A percentile compares a stretch with the other conserved stretches of the same genome.
Evolutionary conservation across 2,888 invertebrate species (phyloP).

Genomic region (Amblyteles armatorius): DNA sequence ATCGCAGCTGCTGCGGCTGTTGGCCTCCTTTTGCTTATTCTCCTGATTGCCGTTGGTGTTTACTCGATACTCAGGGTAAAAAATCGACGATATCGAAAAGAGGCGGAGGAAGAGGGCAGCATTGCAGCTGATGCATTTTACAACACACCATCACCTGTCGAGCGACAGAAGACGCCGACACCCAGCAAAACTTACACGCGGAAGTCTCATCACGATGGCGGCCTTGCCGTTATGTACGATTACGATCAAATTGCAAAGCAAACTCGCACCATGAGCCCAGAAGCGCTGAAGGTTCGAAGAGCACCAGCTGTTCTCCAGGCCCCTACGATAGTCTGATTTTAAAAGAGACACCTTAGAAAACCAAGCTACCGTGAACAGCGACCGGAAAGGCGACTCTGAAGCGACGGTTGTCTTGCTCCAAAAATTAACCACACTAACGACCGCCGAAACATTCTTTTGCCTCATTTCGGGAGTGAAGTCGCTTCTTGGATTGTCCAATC

Average conservation of each 20-base stretch:
- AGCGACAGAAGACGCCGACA: constrained; percentile 63
- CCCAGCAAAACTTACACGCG: constrained; percentile 52
- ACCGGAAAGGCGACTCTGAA: too few species aligned
- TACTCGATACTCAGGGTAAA: constrained; percentile 78
- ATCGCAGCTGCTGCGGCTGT: constrained; percentile 80
- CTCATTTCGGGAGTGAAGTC: too few species aligned
- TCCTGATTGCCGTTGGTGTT: constrained; percentile 77
- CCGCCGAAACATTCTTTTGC: too few species aligned
- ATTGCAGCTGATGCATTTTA: constrained; percentile 83
- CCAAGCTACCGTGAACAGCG: too few species aligned
- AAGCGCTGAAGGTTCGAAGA: constrained; percentile 95
- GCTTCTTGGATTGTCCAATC: too few species aligned
- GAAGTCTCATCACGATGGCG: constrained; percentile 74
- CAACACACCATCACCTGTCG: constrained; percentile 67
- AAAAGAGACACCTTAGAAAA: background rate
- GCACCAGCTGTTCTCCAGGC: constrained; percentile 96
- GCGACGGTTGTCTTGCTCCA: too few species aligned
- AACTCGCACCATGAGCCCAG: constrained; percentile 87
- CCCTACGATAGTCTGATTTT: constrained; percentile 91
- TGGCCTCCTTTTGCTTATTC: constrained; percentile 77
- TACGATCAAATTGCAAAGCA: constrained; percentile 81
- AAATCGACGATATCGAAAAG: constrained; percentile 77
- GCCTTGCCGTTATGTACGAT: constrained; percentile 81
- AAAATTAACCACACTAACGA: too few species aligned
- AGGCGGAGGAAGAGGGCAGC: constrained; percentile 79